Evolutionary conservation across 2,888 invertebrate species (phyloP), one percentile per base, ranked within the genome.

Genomic region (Pristionchus japonicus): DNA sequence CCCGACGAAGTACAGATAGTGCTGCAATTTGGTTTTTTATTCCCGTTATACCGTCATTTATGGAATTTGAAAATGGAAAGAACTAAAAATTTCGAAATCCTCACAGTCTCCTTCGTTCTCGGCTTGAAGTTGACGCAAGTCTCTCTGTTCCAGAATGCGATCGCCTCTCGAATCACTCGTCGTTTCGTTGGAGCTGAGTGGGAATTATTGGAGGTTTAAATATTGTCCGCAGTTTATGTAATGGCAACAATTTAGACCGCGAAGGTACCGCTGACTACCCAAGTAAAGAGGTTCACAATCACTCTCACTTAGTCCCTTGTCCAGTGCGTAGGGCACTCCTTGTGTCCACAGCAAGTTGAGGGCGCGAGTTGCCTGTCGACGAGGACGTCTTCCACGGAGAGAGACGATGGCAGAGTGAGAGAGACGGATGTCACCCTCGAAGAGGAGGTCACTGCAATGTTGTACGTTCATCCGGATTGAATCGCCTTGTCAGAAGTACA

Each of bases 371-470:
- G 86, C 86, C 37, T 67, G 70, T 23, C 86, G 67, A 40, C 43
- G 52, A 4, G 52, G 9, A 11, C 82, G 49, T 9, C 70, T 7
- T 31, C 43, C 77, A 15, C 31, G 82, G 2, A 85, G 40, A 20
- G 61, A 40, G 37, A 40, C 15, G 11, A 86, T 67, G 7, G 49
- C 49, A 6, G 40, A 27, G 27, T 34, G 70, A 17, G 47, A 27
- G 4, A 86, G 40, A 37, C 86, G 86, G 27, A 86, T 86, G 20
- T 86, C 86, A 1, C 86, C 86, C 70, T 86, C 86, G 70, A 86
- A 86, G 40, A 86, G 70, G 13, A 86, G 27, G 37, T 86, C 86
- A 70, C 86, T 86, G 49, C 17, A 86, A 47, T 1, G 3, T 2
- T 37, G 37, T 57, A n/a, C n/a, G n/a, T n/a, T n/a, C 4, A 74